Base-by-base conservation (phyloP, 1,140 invertebrate species). In the Drosophila baimaii region DNA sequence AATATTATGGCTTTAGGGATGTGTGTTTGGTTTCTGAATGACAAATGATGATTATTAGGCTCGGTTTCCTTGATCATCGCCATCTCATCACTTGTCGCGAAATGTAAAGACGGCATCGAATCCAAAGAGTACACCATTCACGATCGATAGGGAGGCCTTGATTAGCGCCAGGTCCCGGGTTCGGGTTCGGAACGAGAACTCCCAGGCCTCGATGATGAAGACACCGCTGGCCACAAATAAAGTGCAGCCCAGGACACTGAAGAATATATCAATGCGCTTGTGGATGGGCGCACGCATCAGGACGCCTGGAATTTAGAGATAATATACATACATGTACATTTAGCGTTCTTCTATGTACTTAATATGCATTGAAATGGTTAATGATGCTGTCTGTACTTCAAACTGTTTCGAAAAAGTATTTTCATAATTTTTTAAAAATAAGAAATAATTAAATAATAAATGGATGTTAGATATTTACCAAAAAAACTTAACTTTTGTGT, bases 31-130 rank as follows among this genome's bases (percentile, higher is more conserved):
- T 31, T 51, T 12, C 23, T 49, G 0, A 1, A 33, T 52, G 49
- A 52, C 7, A 33, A 33, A 52, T 52, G 55, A 23, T n/a, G n/a
- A n/a, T n/a, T n/a, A n/a, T 31, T 46, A 54, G 8, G 46, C 35
- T n/a, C 46, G 25, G 23, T 15, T 31, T 15, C n/a, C 33, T 31
- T 33, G 13, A 5, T 12, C 1, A 21, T 12, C 1, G 23, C n/a
- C 15, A 2, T 46, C 9, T n/a, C 15, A 4, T 89, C 62, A 92
- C 63, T 92, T 92, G 76, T 92, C 95, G 71, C 95, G 93, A 93
- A 95, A 96, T 19, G 95, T 96, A 55, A 97, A 93, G n/a, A 96
- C 93, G 3, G 95, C 94, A 84, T 97, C 96, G 12, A 96, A 81
- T 1, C 96, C 92, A 77, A 97, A 95, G 1, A 96, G 44, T 5